These are phyloP conservation scores for Cephus spinipes DNA, from an alignment of 2,888 invertebrate genomes.

Conservation along the genomic window DNA sequence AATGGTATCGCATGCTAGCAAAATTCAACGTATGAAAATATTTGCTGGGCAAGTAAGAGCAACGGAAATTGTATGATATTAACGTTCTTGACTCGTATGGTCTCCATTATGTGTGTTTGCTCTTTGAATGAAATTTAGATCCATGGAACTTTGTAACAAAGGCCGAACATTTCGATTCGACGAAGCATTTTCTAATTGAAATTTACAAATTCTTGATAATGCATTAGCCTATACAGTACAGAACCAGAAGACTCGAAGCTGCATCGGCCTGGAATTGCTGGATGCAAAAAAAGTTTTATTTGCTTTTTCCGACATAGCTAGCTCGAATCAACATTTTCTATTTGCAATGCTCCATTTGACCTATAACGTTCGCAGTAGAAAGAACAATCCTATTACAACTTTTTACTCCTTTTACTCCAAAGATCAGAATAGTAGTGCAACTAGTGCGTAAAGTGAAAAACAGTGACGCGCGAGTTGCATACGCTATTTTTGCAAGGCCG, in stretches of 20 bases:
- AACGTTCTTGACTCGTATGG: not conserved
- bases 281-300: constrained; percentile 36
- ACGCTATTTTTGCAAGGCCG: no score
- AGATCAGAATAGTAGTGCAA: no score
- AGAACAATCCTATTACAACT: not conserved
- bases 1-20: not conserved
- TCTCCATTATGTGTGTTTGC: not conserved
- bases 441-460: no score
- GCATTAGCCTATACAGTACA: not conserved
- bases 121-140: not conserved
- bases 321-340: not conserved
- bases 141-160: not conserved
- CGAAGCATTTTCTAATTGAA: not conserved
- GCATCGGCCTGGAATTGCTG: not conserved
- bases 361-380: not conserved
- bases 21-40: not conserved
- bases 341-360: not conserved
- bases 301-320: constrained; percentile 16
- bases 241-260: not conserved
- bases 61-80: not conserved
- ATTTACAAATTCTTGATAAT: not conserved
- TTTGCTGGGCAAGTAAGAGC: no score
- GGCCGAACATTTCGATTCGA: not conserved
- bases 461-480: no score
- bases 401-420: not conserved